A percentile compares a stretch with the other conserved stretches of the same genome.
Conservation (phyloP, 64 coral and sea anemone species). For the Montipora foliosa region DNA sequence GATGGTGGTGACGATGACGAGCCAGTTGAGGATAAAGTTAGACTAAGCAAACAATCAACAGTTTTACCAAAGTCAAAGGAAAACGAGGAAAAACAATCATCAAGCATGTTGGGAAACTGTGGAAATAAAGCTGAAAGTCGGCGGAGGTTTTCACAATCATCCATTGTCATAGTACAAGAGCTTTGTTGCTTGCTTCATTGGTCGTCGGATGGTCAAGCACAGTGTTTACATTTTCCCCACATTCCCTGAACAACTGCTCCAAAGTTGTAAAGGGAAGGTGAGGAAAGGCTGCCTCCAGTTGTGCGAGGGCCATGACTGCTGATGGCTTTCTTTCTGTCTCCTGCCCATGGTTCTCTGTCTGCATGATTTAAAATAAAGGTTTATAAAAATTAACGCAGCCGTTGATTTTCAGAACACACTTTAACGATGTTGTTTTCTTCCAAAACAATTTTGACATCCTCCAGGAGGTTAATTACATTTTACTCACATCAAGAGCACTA, state of each 20-base stretch:
- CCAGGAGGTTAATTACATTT: not conserved
- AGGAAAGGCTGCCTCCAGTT: slow-evolving; percentile 5
- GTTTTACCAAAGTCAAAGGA: slow-evolving; percentile 5
- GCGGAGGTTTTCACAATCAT: not conserved
- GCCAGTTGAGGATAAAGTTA: not conserved
- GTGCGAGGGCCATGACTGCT: not conserved
- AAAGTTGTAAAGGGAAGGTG: slow-evolving; percentile 2
- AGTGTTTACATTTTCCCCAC: not conserved
- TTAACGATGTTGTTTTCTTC: not conserved
- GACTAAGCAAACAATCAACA: not conserved
- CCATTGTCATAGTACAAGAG: not conserved
- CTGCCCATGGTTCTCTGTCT: not conserved
- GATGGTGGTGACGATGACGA: not conserved
- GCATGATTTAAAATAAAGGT: slow-evolving; percentile 3
- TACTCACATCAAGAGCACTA: not conserved
- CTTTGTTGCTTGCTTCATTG: not conserved
- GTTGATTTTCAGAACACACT: not conserved
- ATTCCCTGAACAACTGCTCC: not conserved
- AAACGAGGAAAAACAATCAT: slow-evolving; percentile 12
- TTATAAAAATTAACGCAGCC: not conserved
- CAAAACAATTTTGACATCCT: not conserved
- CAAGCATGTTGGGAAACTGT: not conserved
- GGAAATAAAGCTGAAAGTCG: not conserved
- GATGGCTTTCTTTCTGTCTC: not conserved
- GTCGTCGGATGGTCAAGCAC: not conserved